These are phyloP conservation scores for Lepus timidus DNA, from an alignment of 2,113 vertebrate species.

Conservation along the genomic window DNA sequence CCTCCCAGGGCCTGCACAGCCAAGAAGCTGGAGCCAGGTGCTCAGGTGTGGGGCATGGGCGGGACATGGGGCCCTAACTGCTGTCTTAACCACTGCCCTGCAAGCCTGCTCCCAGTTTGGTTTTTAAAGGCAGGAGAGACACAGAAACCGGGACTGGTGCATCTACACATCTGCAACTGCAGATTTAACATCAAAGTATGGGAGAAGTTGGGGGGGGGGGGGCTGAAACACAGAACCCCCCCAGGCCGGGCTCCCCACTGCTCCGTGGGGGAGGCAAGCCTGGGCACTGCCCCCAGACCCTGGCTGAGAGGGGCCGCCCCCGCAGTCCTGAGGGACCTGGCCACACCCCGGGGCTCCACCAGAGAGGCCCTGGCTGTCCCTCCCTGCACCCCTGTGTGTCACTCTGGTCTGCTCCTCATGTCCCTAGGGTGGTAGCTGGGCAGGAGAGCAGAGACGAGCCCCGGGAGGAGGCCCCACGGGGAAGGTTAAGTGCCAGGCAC, in stretches of 20 bases:
- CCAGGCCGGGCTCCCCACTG: neutral
- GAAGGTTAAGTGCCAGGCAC: neutral
- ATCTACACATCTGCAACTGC: accelerated
- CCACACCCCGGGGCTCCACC: neutral
- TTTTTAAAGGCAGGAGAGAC: too few species aligned
- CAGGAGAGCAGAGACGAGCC: neutral
- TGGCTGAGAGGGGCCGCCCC: neutral
- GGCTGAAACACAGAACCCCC: accelerated
- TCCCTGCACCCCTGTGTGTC: neutral
- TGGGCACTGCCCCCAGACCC: neutral
- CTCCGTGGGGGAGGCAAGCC: neutral
- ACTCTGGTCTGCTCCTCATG: too few species aligned
- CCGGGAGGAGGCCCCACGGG: accelerated
- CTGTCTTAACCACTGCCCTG: too few species aligned
- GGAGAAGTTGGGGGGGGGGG: too few species aligned
- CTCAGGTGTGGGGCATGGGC: too few species aligned
- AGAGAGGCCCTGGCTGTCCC: neutral
- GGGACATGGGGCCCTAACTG: too few species aligned
- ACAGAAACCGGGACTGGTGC: accelerated
- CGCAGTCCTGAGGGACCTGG: too few species aligned
- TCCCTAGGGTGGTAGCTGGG: accelerated
- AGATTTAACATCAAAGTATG: accelerated
- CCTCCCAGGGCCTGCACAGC: too few species aligned
- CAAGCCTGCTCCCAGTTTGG: too few species aligned
- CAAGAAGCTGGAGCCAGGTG: too few species aligned